Conservation (phyloP, 2,113 vertebrate species). For the Mobula hypostoma region DNA sequence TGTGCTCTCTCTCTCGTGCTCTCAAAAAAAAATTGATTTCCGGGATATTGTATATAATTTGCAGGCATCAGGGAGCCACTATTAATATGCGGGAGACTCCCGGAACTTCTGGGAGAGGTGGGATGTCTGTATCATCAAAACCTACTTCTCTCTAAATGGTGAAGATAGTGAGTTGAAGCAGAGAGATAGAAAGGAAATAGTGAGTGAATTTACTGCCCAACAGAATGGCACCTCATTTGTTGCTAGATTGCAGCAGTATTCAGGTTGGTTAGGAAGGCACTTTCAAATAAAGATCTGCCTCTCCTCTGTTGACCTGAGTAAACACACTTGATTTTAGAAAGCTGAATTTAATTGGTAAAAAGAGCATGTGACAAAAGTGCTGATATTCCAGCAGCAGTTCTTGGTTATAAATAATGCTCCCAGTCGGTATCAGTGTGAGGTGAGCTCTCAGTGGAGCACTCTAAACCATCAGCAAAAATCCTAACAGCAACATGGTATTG, state of each 20-base stretch:
- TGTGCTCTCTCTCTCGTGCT: too few relatives aligned
- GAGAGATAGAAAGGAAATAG: background rate
- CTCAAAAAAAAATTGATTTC: too few relatives aligned
- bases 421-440: background rate
- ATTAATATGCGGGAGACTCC: too few relatives aligned
- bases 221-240: background rate
- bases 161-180: background rate
- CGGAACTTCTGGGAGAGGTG: too few relatives aligned
- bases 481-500: background rate
- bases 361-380: background rate
- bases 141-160: background rate
- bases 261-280: background rate
- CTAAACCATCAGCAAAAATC: background rate
- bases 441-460: background rate
- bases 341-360: background rate
- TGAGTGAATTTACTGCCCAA: background rate
- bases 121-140: background rate
- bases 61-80: too few relatives aligned
- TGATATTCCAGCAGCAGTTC: background rate
- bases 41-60: too few relatives aligned
- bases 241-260: background rate
- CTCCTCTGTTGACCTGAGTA: background rate
- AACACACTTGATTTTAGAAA: background rate
- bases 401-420: background rate
- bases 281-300: background rate